Evolutionary conservation across 2,888 invertebrate genomes (phyloP).

Genomic region (Autographa gamma): DNA sequence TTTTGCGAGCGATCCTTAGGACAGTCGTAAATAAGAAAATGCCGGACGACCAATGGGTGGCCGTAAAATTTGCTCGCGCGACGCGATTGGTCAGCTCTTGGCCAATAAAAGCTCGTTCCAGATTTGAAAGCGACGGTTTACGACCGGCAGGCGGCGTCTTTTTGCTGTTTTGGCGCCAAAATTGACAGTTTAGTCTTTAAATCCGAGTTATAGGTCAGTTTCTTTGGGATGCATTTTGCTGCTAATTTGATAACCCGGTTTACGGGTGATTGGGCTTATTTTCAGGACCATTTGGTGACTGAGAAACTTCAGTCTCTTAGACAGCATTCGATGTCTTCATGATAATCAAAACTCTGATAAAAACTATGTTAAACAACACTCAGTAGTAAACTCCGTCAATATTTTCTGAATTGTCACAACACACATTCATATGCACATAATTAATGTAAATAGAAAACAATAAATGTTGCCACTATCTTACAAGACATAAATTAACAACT

Average conservation of each 20-base stretch:
- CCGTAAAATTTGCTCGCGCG: conserved; percentile 82
- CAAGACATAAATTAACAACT: not conserved
- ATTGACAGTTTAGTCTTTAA: conserved; percentile 75
- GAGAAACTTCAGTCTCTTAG: conserved; percentile 26
- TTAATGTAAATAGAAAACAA: not conserved
- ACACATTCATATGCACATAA: not conserved
- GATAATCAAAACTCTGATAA: conserved; percentile 26
- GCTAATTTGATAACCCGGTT: conserved; percentile 61
- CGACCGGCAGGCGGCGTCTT: conserved; percentile 83
- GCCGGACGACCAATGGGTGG: conserved; percentile 80
- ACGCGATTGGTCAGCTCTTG: conserved; percentile 79
- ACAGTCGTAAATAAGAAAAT: conserved; percentile 86
- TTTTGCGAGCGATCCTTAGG: conserved; percentile 87
- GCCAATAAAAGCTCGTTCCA: conserved; percentile 81
- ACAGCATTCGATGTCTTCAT: conserved; percentile 19
- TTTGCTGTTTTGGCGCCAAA: conserved; percentile 88
- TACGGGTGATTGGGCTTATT: conserved; percentile 28
- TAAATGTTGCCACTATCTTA: not conserved
- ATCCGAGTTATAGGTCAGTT: conserved; percentile 63
- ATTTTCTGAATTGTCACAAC: not conserved
- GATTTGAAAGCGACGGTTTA: conserved; percentile 88
- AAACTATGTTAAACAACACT: conserved; percentile 13
- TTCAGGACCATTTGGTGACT: conserved; percentile 30
- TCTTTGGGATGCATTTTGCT: conserved; percentile 46
- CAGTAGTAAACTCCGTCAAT: not conserved